phyloP scores from a whole-genome alignment of 2,113 vertebrate genomes.

The Lepisosteus oculatus region DNA sequence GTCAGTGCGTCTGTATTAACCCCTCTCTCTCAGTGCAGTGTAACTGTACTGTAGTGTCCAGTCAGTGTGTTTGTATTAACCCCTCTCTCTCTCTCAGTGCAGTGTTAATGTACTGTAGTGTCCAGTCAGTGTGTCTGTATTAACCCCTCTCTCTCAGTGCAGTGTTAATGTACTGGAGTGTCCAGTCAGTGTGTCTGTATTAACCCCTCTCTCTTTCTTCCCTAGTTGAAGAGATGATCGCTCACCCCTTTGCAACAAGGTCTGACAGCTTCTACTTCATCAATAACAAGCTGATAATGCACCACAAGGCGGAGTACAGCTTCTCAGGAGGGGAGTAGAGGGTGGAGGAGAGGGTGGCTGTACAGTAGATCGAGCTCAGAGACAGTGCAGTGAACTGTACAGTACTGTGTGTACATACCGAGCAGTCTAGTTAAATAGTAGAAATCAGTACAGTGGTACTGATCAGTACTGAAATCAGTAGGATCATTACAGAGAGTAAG shows the following conservation, averaged over 20 bases:
- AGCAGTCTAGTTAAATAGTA: no score
- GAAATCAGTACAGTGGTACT: no score
- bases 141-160: neutral
- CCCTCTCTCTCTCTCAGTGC: neutral
- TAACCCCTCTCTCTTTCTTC: neutral
- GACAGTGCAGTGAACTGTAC: neutral
- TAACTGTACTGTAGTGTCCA: no score
- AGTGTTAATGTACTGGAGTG: no score
- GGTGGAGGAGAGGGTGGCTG: neutral
- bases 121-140: no score
- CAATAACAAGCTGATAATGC: slow-evolving; percentile 58
- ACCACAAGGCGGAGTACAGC: slow-evolving; percentile 61
- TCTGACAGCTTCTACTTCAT: slow-evolving; percentile 65
- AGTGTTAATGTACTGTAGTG: no score
- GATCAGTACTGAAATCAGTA: no score
- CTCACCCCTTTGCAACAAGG: slow-evolving; percentile 44
- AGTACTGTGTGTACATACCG: no score
- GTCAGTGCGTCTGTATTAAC: no score
- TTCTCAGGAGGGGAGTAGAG: slow-evolving; percentile 33
- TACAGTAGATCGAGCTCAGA: neutral
- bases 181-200: no score
- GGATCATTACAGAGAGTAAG: no score
- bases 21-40: no score
- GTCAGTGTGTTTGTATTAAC: neutral
- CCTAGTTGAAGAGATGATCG: slow-evolving; percentile 59